A percentile compares a stretch with the other conserved stretches of the same genome.
Conservation (phyloP, 2,888 invertebrate species). For the Drosophila helvetica region DNA sequence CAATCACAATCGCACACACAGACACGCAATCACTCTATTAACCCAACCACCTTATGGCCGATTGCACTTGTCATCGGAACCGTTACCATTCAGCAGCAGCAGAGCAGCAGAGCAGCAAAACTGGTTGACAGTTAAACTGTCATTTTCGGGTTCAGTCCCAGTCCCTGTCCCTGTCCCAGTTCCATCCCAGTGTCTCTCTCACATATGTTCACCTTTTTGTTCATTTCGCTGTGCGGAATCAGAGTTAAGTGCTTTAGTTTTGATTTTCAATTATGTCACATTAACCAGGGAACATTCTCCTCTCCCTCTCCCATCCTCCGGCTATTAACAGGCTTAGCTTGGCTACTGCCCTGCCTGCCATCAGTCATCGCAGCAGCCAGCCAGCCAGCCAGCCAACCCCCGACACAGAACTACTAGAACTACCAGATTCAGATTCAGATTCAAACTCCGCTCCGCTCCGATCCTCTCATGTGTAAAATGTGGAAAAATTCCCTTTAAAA, state of each 20-base stretch:
- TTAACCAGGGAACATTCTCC: slow-evolving; percentile 52
- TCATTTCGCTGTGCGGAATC: slow-evolving; percentile 62
- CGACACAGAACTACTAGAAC: slow-evolving; percentile 37
- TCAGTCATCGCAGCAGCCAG: slow-evolving; percentile 62
- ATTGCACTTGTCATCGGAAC: slow-evolving; percentile 72
- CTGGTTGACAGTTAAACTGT: slow-evolving; percentile 77
- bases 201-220: slow-evolving; percentile 76
- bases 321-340: slow-evolving; percentile 68
- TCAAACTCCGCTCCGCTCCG: slow-evolving; percentile 59
- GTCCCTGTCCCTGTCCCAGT: too few species aligned
- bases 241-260: slow-evolving; percentile 81
- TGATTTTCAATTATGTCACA: slow-evolving; percentile 81
- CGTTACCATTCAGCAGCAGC: slow-evolving; percentile 1
- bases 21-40: slow-evolving; percentile 21
- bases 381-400: slow-evolving; percentile 50
- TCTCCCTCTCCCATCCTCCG: slow-evolving; percentile 7
- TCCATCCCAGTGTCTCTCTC: slow-evolving; percentile 33
- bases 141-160: slow-evolving; percentile 54
- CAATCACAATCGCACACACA: background rate
- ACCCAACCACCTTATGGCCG: slow-evolving; percentile 55
- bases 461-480: slow-evolving; percentile 75
- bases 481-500: slow-evolving; percentile 58
- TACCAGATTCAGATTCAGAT: slow-evolving; percentile 19
- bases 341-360: slow-evolving; percentile 46
- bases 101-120: slow-evolving; percentile 28